Percentiles rank a stretch among this genome's conserved stretches.
phyloP scores from a whole-genome alignment of 1,140 invertebrate genomes.

The Papilio dardanus region DNA sequence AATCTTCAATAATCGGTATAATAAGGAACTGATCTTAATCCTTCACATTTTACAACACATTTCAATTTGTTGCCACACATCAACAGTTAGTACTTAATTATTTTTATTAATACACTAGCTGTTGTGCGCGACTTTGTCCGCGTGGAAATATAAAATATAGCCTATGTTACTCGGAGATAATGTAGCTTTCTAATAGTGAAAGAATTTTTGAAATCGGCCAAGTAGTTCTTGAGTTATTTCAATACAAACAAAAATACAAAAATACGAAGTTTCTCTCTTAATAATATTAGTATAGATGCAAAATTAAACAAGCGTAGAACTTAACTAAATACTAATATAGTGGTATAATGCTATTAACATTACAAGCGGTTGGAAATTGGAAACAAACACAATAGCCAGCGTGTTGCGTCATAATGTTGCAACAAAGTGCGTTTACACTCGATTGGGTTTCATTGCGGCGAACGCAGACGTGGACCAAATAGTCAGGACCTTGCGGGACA shows the following conservation, averaged over 20 bases:
- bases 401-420: conserved; percentile 47
- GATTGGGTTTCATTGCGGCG: conserved; percentile 48
- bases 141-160: no score
- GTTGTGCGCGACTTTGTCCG: no score
- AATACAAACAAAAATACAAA: no score
- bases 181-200: no score
- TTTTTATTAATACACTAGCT: no score
- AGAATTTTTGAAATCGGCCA: no score
- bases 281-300: neutral
- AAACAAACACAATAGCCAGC: conserved; percentile 35
- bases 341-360: conserved; percentile 1
- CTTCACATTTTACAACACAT: no score
- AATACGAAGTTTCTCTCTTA: no score
- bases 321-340: neutral
- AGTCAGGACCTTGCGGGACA: conserved; percentile 30
- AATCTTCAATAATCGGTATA: no score
- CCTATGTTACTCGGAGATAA: no score
- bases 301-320: neutral
- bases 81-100: neutral
- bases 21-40: no score
- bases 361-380: conserved; percentile 28
- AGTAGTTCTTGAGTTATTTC: no score
- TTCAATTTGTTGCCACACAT: neutral
- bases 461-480: conserved; percentile 42
- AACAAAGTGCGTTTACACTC: conserved; percentile 50